phyloP scores from a whole-genome alignment of 1,140 invertebrate genomes.

The Tetramorium simillimum region DNA sequence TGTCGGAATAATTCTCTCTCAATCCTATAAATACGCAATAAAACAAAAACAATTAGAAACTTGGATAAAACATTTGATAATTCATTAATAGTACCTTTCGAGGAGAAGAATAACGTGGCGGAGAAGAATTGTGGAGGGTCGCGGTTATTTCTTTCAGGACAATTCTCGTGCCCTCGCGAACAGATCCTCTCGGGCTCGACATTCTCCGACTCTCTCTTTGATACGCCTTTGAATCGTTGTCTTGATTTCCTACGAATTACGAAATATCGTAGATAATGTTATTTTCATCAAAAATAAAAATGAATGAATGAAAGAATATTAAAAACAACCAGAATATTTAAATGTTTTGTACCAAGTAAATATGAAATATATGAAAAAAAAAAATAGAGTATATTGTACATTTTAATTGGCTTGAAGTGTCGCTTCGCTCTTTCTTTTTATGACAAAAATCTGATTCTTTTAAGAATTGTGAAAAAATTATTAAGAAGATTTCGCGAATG shows the following conservation, averaged over 20 bases:
- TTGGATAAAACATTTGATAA: neutral
- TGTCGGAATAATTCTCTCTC: neutral
- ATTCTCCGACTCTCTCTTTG: constrained; percentile 56
- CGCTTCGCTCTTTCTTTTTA: neutral
- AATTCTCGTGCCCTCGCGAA: constrained; percentile 76
- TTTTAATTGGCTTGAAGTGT: neutral
- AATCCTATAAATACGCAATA: neutral
- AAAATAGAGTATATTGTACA: neutral
- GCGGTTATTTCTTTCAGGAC: constrained; percentile 79
- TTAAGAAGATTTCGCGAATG: neutral
- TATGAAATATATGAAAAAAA: neutral
- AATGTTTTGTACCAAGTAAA: neutral
- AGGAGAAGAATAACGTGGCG: constrained; percentile 57
- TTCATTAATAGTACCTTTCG: constrained; percentile 70
- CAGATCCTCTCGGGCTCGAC: constrained; percentile 73
- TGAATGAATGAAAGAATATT: neutral
- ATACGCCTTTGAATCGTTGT: neutral
- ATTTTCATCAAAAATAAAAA: neutral
- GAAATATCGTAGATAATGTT: neutral
- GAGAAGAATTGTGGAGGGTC: constrained; percentile 77
- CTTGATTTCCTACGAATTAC: neutral
- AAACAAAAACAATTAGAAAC: neutral
- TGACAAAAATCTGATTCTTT: neutral
- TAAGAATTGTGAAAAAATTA: neutral
- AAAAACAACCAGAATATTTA: neutral